Evolutionary conservation across 2,797 vertebrate species (phyloP).

Genomic region (Xenentodon cancila): DNA sequence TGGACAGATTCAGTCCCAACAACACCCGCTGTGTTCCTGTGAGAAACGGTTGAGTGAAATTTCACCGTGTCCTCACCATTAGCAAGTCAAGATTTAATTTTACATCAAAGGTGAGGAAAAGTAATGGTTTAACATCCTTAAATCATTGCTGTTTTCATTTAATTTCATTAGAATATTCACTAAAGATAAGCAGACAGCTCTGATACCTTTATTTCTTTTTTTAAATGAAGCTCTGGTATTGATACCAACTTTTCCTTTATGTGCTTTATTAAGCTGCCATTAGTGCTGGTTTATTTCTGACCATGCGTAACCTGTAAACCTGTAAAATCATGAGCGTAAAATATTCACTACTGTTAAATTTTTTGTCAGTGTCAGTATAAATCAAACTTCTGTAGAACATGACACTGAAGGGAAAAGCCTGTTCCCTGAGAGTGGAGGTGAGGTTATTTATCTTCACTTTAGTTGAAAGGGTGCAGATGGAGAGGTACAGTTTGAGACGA

Average conservation of each 20-base stretch:
- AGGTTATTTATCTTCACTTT: slow-evolving; percentile 27
- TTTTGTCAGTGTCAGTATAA: slow-evolving; percentile 6
- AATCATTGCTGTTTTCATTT: background rate
- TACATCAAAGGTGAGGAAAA: slow-evolving; percentile 1
- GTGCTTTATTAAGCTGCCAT: too few relatives aligned
- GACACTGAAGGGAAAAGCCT: slow-evolving; percentile 9
- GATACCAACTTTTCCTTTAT: too few relatives aligned
- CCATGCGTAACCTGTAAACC: background rate
- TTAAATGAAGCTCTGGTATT: too few relatives aligned
- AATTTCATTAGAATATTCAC: background rate
- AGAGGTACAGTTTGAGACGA: slow-evolving; percentile 12
- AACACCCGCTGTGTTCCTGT: slow-evolving; percentile 42
- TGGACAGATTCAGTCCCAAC: slow-evolving; percentile 32
- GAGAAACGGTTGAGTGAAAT: slow-evolving; percentile 31
- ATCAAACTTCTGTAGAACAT: slow-evolving; percentile 11
- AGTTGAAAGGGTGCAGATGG: slow-evolving; percentile 10
- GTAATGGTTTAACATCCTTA: slow-evolving; percentile 6
- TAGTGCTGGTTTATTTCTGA: background rate
- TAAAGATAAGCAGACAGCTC: too few relatives aligned
- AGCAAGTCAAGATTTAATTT: slow-evolving; percentile 10
- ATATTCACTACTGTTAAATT: slow-evolving; percentile 11
- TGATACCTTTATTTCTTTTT: too few relatives aligned
- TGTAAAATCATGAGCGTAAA: background rate
- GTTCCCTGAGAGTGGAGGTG: slow-evolving; percentile 23
- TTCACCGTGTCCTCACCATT: slow-evolving; percentile 18